phyloP scores from a whole-genome alignment of 1,140 invertebrate species.

The Aplysia californica region DNA sequence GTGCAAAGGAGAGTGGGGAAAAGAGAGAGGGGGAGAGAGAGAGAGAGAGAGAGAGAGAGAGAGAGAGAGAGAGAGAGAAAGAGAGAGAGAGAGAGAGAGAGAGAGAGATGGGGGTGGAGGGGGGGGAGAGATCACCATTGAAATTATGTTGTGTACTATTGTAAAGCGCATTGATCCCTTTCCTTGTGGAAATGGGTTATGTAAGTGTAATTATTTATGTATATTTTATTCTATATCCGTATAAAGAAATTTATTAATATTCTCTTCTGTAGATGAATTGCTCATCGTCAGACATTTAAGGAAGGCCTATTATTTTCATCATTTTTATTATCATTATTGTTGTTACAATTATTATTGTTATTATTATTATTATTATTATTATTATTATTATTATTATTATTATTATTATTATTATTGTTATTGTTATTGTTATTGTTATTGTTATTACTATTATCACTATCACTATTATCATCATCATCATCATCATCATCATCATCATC shows the following conservation, averaged over 20 bases:
- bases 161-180: no score
- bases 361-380: constrained; percentile 5
- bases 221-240: neutral
- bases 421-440: neutral
- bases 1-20: neutral
- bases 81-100: constrained; percentile 11
- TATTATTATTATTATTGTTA: neutral
- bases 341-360: no score
- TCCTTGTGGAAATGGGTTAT: no score
- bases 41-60: constrained; percentile 19
- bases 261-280: neutral
- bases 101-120: constrained; percentile 9
- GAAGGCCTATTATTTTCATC: neutral
- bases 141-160: no score
- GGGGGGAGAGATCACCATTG: no score
- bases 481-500: neutral
- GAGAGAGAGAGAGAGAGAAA: neutral
- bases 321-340: no score
- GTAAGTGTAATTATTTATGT: no score
- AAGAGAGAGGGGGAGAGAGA: constrained; percentile 9
- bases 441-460: neutral
- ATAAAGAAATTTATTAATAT: neutral
- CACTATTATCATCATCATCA: neutral
- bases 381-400: neutral
- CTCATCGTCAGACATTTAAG: neutral